These are phyloP conservation scores for Ischnura elegans DNA, from an alignment of 2,888 invertebrate genomes.

Conservation along the genomic window DNA sequence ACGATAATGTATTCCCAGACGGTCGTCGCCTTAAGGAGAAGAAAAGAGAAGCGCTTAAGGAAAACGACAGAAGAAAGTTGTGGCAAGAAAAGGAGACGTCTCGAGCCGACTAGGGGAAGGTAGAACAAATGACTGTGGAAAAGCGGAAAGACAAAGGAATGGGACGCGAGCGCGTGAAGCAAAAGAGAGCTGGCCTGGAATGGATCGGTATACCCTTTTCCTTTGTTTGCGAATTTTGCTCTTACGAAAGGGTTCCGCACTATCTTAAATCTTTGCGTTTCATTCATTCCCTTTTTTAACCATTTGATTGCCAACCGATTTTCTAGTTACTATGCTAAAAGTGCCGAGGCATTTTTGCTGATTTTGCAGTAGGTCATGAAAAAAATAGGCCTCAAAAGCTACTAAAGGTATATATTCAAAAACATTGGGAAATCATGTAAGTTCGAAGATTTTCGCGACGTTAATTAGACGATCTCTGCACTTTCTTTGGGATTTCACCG, in stretches of 20 bases:
- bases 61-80: background rate
- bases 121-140: slow-evolving; percentile 1
- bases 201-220: background rate
- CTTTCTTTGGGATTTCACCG: too few species aligned
- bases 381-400: too few species aligned
- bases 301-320: too few species aligned
- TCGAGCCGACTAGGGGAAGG: background rate
- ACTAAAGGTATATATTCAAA: too few species aligned
- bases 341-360: too few species aligned
- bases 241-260: background rate
- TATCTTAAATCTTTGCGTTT: background rate
- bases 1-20: background rate
- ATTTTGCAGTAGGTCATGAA: too few species aligned
- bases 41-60: background rate
- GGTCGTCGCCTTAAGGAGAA: background rate
- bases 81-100: background rate
- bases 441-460: too few species aligned
- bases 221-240: background rate
- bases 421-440: too few species aligned
- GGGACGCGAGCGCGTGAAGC: background rate
- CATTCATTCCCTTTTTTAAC: too few species aligned
- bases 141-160: background rate
- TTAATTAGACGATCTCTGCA: too few species aligned
- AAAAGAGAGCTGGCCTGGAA: background rate
- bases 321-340: too few species aligned